A percentile compares a stretch with the other conserved stretches of the same genome.
Evolutionary conservation across 2,113 vertebrate species (phyloP).

Genomic region (Syrrhaptes paradoxus): DNA sequence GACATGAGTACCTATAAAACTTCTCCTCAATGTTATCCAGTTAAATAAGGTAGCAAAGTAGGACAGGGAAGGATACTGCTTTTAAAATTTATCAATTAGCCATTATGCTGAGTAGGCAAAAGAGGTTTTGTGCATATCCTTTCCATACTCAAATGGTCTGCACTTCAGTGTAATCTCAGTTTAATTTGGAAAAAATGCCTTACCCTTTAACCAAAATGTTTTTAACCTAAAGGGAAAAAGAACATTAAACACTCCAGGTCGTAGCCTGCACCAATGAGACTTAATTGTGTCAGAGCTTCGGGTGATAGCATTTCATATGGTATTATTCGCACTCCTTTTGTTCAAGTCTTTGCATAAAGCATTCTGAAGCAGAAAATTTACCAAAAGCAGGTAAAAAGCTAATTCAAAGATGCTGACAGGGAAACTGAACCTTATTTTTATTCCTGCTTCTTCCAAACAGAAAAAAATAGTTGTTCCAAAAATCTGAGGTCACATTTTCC

Average conservation of each 20-base stretch:
- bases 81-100: background rate
- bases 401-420: background rate
- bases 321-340: background rate
- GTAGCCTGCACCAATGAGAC: background rate
- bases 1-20: background rate
- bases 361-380: background rate
- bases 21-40: background rate
- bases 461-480: background rate
- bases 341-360: background rate
- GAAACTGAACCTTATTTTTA: background rate
- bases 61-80: background rate
- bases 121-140: background rate
- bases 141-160: background rate
- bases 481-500: background rate
- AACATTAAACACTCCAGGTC: background rate
- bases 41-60: background rate
- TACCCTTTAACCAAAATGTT: slow-evolving; percentile 7
- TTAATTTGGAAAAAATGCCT: slow-evolving; percentile 14
- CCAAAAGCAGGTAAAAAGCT: background rate
- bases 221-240: background rate
- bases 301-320: background rate
- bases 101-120: background rate
- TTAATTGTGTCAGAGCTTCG: background rate
- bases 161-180: background rate
- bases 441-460: background rate